phyloP scores from a whole-genome alignment of 1,140 invertebrate species.

The Myzus persicae region DNA sequence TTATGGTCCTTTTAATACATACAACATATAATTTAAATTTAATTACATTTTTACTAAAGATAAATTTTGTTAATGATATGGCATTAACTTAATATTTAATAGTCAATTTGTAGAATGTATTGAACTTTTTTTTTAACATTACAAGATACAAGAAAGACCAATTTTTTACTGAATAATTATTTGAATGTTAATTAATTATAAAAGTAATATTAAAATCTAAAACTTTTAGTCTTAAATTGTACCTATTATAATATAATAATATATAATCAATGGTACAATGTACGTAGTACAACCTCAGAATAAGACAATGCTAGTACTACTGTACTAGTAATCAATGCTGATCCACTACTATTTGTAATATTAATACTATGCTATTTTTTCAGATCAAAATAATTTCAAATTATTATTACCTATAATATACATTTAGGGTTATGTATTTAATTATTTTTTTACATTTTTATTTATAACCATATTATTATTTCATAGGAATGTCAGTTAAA shows the following conservation, averaged over 20 bases:
- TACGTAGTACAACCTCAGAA: too few species aligned
- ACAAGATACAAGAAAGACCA: neutral
- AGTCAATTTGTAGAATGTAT: neutral
- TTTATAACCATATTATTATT: neutral
- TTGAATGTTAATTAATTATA: neutral
- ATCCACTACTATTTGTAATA: neutral
- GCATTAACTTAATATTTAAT: neutral
- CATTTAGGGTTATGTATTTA: neutral
- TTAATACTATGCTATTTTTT: neutral
- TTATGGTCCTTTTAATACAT: neutral
- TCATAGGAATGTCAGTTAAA: neutral
- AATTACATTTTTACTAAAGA: neutral
- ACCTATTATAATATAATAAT: neutral
- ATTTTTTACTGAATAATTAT: neutral
- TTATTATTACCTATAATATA: neutral
- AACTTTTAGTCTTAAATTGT: neutral
- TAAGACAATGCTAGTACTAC: too few species aligned
- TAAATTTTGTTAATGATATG: neutral
- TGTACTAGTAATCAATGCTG: neutral
- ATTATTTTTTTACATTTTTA: neutral
- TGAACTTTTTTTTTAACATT: neutral
- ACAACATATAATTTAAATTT: neutral
- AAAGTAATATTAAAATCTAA: neutral
- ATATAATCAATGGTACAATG: too few species aligned
- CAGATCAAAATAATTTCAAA: neutral